Evolutionary conservation across 2,888 invertebrate genomes (phyloP).

Genomic region (Xestia xanthographa): DNA sequence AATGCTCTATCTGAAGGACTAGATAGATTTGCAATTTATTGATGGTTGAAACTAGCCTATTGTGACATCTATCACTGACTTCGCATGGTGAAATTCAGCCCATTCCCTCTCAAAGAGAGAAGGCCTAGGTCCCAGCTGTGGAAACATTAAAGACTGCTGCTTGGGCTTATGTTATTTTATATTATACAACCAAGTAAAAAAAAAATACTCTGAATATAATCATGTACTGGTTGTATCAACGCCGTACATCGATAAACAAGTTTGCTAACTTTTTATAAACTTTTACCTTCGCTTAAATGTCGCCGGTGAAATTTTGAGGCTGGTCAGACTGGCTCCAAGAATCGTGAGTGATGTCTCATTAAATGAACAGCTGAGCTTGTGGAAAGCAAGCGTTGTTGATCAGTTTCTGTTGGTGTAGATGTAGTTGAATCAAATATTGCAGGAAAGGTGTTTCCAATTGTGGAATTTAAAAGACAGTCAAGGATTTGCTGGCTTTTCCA

Average conservation of each 20-base stretch:
- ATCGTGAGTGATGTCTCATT: constrained; percentile 42
- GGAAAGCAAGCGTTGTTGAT: background rate
- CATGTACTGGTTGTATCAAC: constrained; percentile 53
- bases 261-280: constrained; percentile 63
- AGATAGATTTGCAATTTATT: too few relatives aligned
- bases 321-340: constrained; percentile 47
- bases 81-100: background rate
- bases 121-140: background rate
- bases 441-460: background rate
- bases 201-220: constrained; percentile 40
- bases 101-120: background rate
- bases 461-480: background rate
- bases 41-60: too few relatives aligned
- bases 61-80: background rate
- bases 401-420: background rate
- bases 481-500: background rate
- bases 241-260: constrained; percentile 57
- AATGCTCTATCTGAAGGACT: too few relatives aligned
- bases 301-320: constrained; percentile 63
- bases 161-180: background rate
- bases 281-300: constrained; percentile 68
- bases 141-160: background rate
- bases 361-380: constrained; percentile 22
- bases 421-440: background rate
- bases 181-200: constrained; percentile 13